Percentiles rank a stretch among this genome's conserved stretches.
Conservation (phyloP, 1,140 invertebrate species). For the Cotesia chilonis region DNA sequence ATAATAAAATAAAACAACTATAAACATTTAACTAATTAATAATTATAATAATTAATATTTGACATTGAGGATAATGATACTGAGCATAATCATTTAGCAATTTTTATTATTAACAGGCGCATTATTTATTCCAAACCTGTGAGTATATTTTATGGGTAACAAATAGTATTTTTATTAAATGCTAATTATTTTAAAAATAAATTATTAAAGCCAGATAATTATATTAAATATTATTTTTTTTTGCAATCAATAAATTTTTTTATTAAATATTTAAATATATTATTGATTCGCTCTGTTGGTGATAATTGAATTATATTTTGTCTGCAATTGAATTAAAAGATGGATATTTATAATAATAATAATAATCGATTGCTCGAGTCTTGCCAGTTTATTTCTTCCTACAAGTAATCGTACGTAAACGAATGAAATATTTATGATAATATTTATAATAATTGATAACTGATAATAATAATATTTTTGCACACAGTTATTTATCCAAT, state of each 20-base stretch:
- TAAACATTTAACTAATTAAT: background rate
- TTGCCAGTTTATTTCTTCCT: constrained; percentile 32
- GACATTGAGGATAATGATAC: constrained; percentile 3
- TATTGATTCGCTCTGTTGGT: too few species aligned
- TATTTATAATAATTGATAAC: constrained; percentile 12
- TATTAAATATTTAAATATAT: too few species aligned
- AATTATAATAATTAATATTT: background rate
- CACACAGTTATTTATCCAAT: constrained; percentile 4
- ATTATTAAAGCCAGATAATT: too few species aligned
- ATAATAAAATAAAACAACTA: background rate
- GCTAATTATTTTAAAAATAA: too few species aligned
- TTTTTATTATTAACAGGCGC: constrained; percentile 3
- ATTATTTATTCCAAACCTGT: background rate
- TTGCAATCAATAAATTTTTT: too few species aligned
- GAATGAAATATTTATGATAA: background rate
- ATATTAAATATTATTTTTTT: too few species aligned
- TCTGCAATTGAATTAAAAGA: background rate
- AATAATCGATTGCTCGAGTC: constrained; percentile 23
- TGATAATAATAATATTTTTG: constrained; percentile 30
- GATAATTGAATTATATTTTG: background rate
- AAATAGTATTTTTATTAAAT: constrained; percentile 15
- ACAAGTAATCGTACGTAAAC: constrained; percentile 1
- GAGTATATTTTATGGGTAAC: background rate
- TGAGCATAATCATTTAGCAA: constrained; percentile 11
- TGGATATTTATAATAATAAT: constrained; percentile 3